Percentiles rank a stretch among this genome's conserved stretches.
phyloP scores from a whole-genome alignment of 1,140 invertebrate genomes.

The Drosophila seguyi region DNA sequence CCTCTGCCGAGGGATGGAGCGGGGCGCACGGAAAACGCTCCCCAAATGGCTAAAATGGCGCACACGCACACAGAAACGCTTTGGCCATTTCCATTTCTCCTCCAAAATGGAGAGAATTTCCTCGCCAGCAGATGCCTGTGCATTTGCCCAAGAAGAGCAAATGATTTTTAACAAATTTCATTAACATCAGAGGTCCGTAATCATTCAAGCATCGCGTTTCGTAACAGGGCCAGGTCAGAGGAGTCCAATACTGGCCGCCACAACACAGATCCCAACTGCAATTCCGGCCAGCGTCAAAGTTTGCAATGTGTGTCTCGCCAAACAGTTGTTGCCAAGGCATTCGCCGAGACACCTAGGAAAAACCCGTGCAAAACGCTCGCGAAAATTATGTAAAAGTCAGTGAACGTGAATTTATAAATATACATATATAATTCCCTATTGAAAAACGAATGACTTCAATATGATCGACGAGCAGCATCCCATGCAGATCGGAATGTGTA shows the following conservation, averaged over 20 bases:
- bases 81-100: conserved; percentile 69
- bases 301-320: background rate
- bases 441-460: background rate
- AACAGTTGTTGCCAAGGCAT: conserved; percentile 22
- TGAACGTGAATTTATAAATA: conserved; percentile 12
- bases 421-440: background rate
- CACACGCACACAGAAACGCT: conserved; percentile 24
- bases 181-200: conserved; percentile 85
- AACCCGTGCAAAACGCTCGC: conserved; percentile 29
- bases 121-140: conserved; percentile 44
- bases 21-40: conserved; percentile 28
- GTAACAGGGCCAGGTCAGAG: conserved; percentile 58
- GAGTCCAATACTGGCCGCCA: conserved; percentile 40
- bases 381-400: conserved; percentile 24
- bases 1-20: conserved; percentile 29
- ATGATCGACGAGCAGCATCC: conserved; percentile 84
- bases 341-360: conserved; percentile 3
- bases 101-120: conserved; percentile 78
- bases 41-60: conserved; percentile 43
- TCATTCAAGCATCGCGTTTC: conserved; percentile 85
- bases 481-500: conserved; percentile 79
- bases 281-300: conserved; percentile 30
- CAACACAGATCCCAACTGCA: conserved; percentile 25
- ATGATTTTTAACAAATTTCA: conserved; percentile 84
- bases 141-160: conserved; percentile 62